Percentiles rank a stretch among this genome's conserved stretches.
These are phyloP conservation scores for Caranx melampygus DNA, from an alignment of 2,113 vertebrate genomes.

Conservation along the genomic window DNA sequence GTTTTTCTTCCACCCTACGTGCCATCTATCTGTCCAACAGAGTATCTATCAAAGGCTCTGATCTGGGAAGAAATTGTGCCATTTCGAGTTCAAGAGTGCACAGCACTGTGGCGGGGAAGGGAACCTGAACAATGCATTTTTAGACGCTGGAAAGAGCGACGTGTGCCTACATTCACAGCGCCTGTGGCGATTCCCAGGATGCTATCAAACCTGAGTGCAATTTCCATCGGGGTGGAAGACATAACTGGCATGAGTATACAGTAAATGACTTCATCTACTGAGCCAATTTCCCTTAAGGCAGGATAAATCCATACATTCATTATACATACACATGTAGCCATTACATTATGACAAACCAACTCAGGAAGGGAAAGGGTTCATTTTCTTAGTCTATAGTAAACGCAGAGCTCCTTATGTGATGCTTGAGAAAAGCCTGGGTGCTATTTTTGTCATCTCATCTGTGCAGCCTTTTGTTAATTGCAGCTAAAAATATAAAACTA, in stretches of 20 bases:
- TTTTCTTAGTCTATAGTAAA: background rate
- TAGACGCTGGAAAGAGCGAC: constrained; percentile 11
- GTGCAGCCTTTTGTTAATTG: too few relatives aligned
- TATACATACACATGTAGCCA: constrained; percentile 1
- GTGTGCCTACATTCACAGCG: constrained; percentile 26
- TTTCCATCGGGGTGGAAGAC: constrained; percentile 60
- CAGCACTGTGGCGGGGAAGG: background rate
- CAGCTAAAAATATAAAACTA: background rate
- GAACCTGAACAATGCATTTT: constrained; percentile 38
- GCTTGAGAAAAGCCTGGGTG: background rate
- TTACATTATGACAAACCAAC: background rate
- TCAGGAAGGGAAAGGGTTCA: background rate
- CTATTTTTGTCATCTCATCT: background rate
- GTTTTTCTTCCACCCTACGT: constrained; percentile 20
- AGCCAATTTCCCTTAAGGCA: constrained; percentile 36
- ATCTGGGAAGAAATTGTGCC: constrained; percentile 47
- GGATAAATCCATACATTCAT: constrained; percentile 34
- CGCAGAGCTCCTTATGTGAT: background rate
- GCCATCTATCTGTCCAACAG: constrained; percentile 51
- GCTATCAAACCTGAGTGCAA: constrained; percentile 59
- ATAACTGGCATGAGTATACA: constrained; percentile 39
- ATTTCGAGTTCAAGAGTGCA: constrained; percentile 40
- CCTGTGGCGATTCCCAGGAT: constrained; percentile 52
- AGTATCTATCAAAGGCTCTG: constrained; percentile 54
- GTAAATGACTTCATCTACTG: constrained; percentile 41